Percentiles rank a stretch among this genome's conserved stretches.
Evolutionary conservation across 2,113 vertebrate species (phyloP).

Genomic region (Laticauda laticaudata): DNA sequence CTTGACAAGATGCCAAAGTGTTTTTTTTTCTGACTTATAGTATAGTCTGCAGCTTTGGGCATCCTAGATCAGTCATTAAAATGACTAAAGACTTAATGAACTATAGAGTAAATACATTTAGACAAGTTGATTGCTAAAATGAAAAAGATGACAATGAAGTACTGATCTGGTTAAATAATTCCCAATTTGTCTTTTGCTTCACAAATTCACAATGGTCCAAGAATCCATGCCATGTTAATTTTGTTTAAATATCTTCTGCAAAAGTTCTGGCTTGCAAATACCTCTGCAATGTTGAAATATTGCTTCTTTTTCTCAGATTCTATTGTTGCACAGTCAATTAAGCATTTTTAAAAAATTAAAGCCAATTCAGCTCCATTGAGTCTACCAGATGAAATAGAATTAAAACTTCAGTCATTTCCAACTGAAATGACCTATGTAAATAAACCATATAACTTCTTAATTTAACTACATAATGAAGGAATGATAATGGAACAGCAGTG

Average conservation of each 20-base stretch:
- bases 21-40: background rate
- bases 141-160: background rate
- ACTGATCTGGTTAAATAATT: background rate
- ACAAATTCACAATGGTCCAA: constrained; percentile 10
- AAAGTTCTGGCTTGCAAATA: background rate
- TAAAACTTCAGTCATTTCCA: too few species aligned
- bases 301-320: background rate
- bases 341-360: background rate
- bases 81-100: background rate
- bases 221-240: background rate
- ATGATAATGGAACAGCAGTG: background rate
- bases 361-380: background rate
- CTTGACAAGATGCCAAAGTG: background rate
- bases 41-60: background rate
- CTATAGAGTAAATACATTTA: background rate
- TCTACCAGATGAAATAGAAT: background rate
- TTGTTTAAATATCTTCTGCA: background rate
- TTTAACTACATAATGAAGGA: background rate
- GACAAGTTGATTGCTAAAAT: constrained; percentile 1
- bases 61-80: background rate
- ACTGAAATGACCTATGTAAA: background rate
- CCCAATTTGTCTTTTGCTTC: background rate
- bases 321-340: background rate
- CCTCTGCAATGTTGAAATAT: background rate
- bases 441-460: background rate